These are phyloP conservation scores for Tylochromis polylepis DNA, from an alignment of 2,113 vertebrate species.

Conservation along the genomic window DNA sequence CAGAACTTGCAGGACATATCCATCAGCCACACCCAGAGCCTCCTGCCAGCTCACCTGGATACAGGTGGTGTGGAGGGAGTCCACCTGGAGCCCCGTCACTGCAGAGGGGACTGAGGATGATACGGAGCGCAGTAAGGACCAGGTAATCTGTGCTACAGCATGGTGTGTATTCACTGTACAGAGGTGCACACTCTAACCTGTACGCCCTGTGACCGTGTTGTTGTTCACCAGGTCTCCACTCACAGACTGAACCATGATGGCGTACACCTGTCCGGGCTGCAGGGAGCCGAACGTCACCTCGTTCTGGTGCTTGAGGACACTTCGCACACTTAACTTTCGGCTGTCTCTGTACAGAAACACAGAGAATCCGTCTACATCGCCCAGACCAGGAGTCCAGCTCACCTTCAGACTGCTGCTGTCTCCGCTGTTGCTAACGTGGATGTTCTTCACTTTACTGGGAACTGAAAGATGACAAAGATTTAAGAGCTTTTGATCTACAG, in stretches of 20 bases:
- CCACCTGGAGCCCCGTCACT: conserved; percentile 75
- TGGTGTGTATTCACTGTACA: neutral
- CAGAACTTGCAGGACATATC: conserved; percentile 83
- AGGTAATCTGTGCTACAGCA: neutral
- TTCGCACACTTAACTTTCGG: conserved; percentile 69
- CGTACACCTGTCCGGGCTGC: conserved; percentile 85
- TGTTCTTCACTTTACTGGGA: conserved; percentile 89
- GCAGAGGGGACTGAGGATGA: conserved; percentile 51
- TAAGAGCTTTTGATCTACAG: neutral
- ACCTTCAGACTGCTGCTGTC: conserved; percentile 83
- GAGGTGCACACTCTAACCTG: conserved; percentile 72
- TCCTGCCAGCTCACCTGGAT: conserved; percentile 84
- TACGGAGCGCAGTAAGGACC: neutral
- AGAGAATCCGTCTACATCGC: conserved; percentile 87
- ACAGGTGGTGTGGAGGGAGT: conserved; percentile 75
- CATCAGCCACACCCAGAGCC: conserved; percentile 80
- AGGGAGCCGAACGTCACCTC: conserved; percentile 80
- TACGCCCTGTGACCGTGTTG: conserved; percentile 74
- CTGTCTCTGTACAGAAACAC: conserved; percentile 75
- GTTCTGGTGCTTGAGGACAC: conserved; percentile 77
- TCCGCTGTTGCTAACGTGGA: conserved; percentile 81
- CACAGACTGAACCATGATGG: conserved; percentile 76
- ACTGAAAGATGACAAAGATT: conserved; percentile 63
- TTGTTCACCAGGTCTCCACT: conserved; percentile 86
- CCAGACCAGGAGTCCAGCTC: conserved; percentile 86